Conservation (phyloP, 2,888 invertebrate species). For the Digitonthophagus gazella region DNA sequence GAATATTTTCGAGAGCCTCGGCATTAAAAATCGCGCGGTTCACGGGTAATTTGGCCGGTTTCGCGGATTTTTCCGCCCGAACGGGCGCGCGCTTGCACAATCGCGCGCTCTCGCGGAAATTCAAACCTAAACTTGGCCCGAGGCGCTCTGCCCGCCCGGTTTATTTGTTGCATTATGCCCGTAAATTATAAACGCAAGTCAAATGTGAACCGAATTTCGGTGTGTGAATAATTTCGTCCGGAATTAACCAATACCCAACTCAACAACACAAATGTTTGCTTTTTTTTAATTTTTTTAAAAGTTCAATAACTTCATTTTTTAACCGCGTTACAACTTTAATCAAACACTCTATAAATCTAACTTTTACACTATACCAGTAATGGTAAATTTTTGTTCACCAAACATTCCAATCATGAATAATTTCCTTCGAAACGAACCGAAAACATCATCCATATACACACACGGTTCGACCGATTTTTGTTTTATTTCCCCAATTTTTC, state of each 20-base stretch:
- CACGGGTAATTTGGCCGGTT: background rate
- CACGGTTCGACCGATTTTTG: background rate
- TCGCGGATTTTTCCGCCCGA: background rate
- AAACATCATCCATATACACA: background rate
- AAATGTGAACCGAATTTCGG: background rate
- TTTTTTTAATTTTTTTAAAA: conserved; percentile 6
- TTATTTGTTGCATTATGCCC: conserved; percentile 1
- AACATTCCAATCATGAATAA: no score
- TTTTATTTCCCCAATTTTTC: background rate
- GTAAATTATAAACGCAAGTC: background rate
- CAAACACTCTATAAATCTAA: no score
- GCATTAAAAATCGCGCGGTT: background rate
- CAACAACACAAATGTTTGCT: background rate
- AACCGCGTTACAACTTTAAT: no score
- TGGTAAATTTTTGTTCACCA: no score
- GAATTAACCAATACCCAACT: background rate
- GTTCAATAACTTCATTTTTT: background rate
- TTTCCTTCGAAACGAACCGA: background rate
- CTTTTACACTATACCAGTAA: no score
- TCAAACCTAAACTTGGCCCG: background rate
- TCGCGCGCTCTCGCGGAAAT: background rate
- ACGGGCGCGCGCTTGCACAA: background rate
- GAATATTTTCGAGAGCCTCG: background rate
- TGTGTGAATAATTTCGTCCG: background rate
- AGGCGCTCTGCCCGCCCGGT: background rate